phyloP scores from a whole-genome alignment of 2,888 invertebrate genomes.

The Hypercompe scribonia region DNA sequence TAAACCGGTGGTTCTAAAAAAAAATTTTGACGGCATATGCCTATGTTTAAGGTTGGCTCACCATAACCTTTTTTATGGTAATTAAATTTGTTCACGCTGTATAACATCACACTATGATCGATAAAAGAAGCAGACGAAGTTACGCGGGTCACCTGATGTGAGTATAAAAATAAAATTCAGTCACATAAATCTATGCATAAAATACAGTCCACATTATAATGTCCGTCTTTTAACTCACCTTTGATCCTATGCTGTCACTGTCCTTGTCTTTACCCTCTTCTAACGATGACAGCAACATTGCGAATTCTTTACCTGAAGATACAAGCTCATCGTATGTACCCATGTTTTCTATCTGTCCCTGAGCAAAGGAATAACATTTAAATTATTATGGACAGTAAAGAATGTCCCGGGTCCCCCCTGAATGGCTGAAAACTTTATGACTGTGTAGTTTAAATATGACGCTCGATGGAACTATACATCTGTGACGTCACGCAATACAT shows the following conservation, averaged over 20 bases:
- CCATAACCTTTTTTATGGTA: no score
- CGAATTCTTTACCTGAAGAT: slow-evolving; percentile 86
- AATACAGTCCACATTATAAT: background rate
- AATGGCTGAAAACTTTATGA: background rate
- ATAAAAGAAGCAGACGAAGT: no score
- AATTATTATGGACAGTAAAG: background rate
- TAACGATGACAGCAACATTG: slow-evolving; percentile 79
- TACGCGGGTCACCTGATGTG: no score
- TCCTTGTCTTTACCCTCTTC: slow-evolving; percentile 80
- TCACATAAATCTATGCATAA: background rate
- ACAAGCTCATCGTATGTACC: slow-evolving; percentile 87
- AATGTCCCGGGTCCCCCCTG: background rate
- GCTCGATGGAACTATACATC: no score
- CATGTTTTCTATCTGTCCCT: slow-evolving; percentile 87
- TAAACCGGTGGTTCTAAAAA: no score
- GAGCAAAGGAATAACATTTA: slow-evolving; percentile 20
- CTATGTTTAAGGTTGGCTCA: no score
- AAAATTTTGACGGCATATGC: no score
- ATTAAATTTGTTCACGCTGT: no score
- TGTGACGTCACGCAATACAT: no score
- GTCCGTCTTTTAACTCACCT: slow-evolving; percentile 56
- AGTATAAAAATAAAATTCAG: no score
- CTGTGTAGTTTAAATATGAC: background rate
- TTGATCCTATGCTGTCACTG: slow-evolving; percentile 64
- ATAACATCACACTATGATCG: no score